Base-by-base conservation (phyloP, 2,888 invertebrate species). In the Mesorhabditis sp. region DNA sequence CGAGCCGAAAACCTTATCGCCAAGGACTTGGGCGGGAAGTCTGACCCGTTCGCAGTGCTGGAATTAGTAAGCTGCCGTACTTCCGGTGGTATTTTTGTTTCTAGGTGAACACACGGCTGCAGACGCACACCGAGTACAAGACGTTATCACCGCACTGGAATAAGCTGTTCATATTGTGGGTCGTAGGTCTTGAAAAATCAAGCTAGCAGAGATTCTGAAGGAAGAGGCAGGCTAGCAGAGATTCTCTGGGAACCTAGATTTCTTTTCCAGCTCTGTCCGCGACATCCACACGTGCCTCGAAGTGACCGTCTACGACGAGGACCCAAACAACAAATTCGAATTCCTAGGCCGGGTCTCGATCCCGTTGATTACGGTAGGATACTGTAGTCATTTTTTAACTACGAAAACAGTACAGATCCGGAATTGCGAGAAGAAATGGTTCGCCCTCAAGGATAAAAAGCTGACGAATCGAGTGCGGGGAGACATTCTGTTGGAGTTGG, bases 81-180 rank as follows among this genome's bases (percentile, higher is more conserved):
- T 28, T 28, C 28, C 28, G 28, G 28, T 28, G 28, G 28, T 28
- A 28, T 28, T 2, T 62, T 62, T 1, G 15, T 62, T 62, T 15
- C 63, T 15, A 62, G 75, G 93, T 94, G 13, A 98, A 98, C 86
- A 91, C 94, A 0, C 90, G 97, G 67, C 88, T 97, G 50, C 96
- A 97, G 87, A 98, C 98, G 0, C 95, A 97, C 87, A 98, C 98
- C 0, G 96, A 97, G 87, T 98, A 98, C 87, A 96, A 97, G 87
- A 98, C 97, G 0, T 88, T 98, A 42, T 90, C 92, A 68, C 98
- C 98, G 0, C 93, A 92, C 77, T 98, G 98, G 98, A 94, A 95
- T 89, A 97, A 97, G 88, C 93, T 96, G 79, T 98, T 97, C 86
- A 95, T 94, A 64, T 96, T 98, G 93, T 94, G 90, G 73, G 78